Evolutionary conservation across 1,140 invertebrate species (phyloP), one percentile per base, ranked within the genome.

Genomic region (Calycopis cecrops): DNA sequence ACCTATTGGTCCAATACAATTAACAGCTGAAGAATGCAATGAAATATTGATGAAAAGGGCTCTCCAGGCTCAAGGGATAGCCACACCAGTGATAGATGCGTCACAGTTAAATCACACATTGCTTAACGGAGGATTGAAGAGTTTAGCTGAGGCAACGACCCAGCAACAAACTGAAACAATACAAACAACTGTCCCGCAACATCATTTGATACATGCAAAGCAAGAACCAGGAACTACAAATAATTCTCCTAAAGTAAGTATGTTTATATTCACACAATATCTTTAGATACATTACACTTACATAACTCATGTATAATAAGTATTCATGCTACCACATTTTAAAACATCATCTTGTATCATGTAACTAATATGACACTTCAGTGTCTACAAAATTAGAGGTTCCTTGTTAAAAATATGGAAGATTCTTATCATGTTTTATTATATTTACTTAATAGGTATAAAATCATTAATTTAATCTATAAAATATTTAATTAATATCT

Each of bases 21-120:
- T 93, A 12, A 93, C 92, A 1, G 91, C 92, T 10, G 92, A 94
- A 78, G 93, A 94, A 88, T 94, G 92, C 86, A 93, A 93, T 81
- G 92, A 94, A 76, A 93, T 93, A 48, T 79, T 93, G 62, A 92
- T 93, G 90, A 93, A 93, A 74, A 79, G 92, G 62, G 90, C 91
- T 0, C 57, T 89, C 3, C 86, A 89, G 69, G 86, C 86, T 7
- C 88, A 89, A 55, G 86, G 85, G 0, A 87, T 88, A 4, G 76
- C 84, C 0, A 85, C 82, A 17, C 79, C 85, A 4, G 87, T 88
- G 0, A 87, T 88, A 66, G 87, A 88, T 57, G 74, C 87, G 0
- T 85, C 85, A 2, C 85, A 88, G 55, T 63, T 88, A 11, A 88
- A 83, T 56, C 85, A 88, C 48, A 75, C 80, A 10, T 52, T 88